A percentile compares a stretch with the other conserved stretches of the same genome.
These are phyloP conservation scores for Drosophila setosimentum DNA, from an alignment of 2,888 invertebrate species.

Conservation along the genomic window DNA sequence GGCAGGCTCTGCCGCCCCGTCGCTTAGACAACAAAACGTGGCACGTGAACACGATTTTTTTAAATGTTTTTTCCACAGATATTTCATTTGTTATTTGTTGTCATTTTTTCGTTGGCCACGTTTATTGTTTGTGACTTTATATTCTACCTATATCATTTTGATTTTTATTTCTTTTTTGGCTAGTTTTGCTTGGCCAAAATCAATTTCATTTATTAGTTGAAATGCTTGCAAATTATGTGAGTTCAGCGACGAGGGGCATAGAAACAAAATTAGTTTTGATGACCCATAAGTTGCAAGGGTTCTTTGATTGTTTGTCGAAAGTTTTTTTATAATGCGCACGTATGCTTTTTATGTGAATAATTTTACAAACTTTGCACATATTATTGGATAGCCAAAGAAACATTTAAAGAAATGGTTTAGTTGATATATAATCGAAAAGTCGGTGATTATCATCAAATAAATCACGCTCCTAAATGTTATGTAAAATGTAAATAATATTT, in stretches of 20 bases:
- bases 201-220: conserved; percentile 57
- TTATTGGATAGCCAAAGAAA: background rate
- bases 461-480: conserved; percentile 20
- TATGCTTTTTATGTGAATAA: conserved; percentile 22
- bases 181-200: conserved; percentile 46
- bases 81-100: conserved; percentile 39
- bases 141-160: conserved; percentile 65
- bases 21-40: conserved; percentile 74
- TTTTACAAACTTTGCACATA: conserved; percentile 5
- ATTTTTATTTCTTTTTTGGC: conserved; percentile 73
- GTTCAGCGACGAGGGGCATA: conserved; percentile 55
- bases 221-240: conserved; percentile 73
- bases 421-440: conserved; percentile 4
- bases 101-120: conserved; percentile 55
- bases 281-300: conserved; percentile 43
- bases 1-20: conserved; percentile 44
- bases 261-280: conserved; percentile 25
- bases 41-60: conserved; percentile 73
- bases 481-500: conserved; percentile 58
- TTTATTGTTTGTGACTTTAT: conserved; percentile 76
- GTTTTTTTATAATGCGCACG: conserved; percentile 57
- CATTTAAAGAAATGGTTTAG: conserved; percentile 2
- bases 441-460: conserved; percentile 5
- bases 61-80: conserved; percentile 20
- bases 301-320: conserved; percentile 36